Evolutionary conservation across 2,113 vertebrate species (phyloP).

Genomic region (Passer montanus): DNA sequence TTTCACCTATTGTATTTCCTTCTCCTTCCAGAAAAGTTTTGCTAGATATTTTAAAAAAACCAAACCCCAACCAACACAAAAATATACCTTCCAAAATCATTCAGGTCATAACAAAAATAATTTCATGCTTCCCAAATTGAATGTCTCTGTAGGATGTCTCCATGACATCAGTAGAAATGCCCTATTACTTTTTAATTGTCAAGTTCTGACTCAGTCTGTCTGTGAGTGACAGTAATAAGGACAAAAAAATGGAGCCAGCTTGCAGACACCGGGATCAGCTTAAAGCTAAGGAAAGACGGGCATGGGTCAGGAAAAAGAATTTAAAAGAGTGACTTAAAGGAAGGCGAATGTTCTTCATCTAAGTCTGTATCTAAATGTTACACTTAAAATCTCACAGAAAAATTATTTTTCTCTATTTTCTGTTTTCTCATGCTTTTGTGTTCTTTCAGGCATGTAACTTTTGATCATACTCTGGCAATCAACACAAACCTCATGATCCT

Average conservation of each 20-base stretch:
- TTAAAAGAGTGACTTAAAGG: background rate
- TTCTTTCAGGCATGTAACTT: background rate
- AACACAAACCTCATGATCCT: background rate
- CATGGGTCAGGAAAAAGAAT: background rate
- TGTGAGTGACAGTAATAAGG: background rate
- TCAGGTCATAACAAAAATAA: background rate
- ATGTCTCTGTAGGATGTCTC: background rate
- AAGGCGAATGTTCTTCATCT: background rate
- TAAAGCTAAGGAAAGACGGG: background rate
- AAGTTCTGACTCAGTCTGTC: background rate
- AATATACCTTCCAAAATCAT: background rate
- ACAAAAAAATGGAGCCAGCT: background rate
- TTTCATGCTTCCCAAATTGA: background rate
- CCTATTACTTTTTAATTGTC: background rate
- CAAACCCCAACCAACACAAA: background rate
- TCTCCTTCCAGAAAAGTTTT: background rate
- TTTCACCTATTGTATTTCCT: background rate
- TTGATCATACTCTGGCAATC: background rate
- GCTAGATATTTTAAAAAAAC: background rate
- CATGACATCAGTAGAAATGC: background rate
- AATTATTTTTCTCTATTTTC: background rate
- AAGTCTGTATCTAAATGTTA: background rate
- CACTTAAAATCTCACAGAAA: background rate
- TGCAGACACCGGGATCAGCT: background rate
- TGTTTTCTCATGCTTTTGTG: background rate